Conservation (phyloP, 2,888 invertebrate species). For the Oscheius myriophilus region DNA sequence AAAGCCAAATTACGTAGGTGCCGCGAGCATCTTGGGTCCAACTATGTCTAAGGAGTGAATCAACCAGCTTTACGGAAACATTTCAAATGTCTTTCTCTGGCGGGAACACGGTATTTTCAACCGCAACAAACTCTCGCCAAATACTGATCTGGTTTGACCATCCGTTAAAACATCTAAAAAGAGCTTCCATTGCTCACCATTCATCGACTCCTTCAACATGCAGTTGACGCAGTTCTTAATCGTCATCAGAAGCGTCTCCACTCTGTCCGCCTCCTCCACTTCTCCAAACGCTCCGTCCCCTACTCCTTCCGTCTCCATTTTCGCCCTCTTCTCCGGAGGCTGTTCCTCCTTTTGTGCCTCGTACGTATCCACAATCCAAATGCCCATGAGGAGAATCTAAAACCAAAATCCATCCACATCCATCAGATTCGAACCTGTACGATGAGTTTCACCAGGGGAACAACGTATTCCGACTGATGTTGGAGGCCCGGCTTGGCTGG, state of each 20-base stretch:
- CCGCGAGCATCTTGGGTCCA: too few species aligned
- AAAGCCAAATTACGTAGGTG: too few species aligned
- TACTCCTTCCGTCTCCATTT: conserved; percentile 13
- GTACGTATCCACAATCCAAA: conserved; percentile 26
- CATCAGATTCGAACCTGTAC: conserved; percentile 16
- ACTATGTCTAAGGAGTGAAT: too few species aligned
- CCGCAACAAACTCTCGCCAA: too few species aligned
- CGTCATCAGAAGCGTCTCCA: neutral
- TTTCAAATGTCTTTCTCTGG: too few species aligned
- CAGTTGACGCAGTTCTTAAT: conserved; percentile 18
- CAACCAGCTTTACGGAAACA: too few species aligned
- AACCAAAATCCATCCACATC: neutral
- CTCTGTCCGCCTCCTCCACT: conserved; percentile 1
- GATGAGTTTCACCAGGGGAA: conserved; percentile 17
- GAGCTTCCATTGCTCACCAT: too few species aligned
- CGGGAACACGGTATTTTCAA: too few species aligned
- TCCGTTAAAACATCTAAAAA: too few species aligned
- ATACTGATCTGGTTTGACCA: too few species aligned
- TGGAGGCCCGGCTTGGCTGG: conserved; percentile 10
- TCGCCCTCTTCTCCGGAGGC: conserved; percentile 6
- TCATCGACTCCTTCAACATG: conserved; percentile 6
- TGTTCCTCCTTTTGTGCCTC: conserved; percentile 5
- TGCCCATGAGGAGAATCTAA: conserved; percentile 25
- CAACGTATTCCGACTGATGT: conserved; percentile 12
- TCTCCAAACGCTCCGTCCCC: conserved; percentile 8